Conservation (phyloP, 2,113 vertebrate genomes). For the Sander vitreus region DNA sequence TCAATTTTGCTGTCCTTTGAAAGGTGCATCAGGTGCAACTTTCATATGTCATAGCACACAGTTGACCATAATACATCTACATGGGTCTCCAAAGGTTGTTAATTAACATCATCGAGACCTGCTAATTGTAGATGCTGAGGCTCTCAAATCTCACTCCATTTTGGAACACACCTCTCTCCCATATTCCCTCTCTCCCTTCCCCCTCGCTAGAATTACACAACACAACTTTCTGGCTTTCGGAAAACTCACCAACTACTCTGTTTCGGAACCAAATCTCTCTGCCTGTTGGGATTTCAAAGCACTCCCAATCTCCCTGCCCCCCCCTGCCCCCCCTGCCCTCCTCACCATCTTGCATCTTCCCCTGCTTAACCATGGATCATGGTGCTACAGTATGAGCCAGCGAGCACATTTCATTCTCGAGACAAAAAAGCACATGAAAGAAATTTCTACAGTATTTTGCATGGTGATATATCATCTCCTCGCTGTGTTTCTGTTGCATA, state of each 20-base stretch:
- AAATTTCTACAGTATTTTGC: constrained; percentile 36
- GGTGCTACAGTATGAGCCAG: constrained; percentile 31
- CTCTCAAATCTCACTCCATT: constrained; percentile 31
- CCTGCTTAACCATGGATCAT: constrained; percentile 39
- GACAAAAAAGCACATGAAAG: constrained; percentile 57
- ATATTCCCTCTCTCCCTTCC: not conserved
- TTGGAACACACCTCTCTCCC: constrained; percentile 22
- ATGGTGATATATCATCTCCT: constrained; percentile 24
- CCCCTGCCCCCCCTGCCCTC: not conserved
- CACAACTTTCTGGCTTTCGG: constrained; percentile 45
- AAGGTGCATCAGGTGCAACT: constrained; percentile 8
- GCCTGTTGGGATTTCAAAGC: constrained; percentile 66
- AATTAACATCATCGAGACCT: constrained; percentile 22
- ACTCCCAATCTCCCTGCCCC: constrained; percentile 23
- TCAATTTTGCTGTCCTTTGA: not conserved
- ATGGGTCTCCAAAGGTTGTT: constrained; percentile 13
- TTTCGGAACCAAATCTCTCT: constrained; percentile 56
- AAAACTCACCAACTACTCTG: constrained; percentile 44
- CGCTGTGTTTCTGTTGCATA: not conserved
- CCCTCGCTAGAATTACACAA: constrained; percentile 48
- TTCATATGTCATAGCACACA: not conserved
- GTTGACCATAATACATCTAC: not conserved
- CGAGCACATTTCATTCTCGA: constrained; percentile 24
- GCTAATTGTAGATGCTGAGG: constrained; percentile 22
- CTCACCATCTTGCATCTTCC: constrained; percentile 38